Evolutionary conservation across 2,888 invertebrate species (phyloP), one percentile per base, ranked within the genome.

Genomic region (Leucoma salicis): DNA sequence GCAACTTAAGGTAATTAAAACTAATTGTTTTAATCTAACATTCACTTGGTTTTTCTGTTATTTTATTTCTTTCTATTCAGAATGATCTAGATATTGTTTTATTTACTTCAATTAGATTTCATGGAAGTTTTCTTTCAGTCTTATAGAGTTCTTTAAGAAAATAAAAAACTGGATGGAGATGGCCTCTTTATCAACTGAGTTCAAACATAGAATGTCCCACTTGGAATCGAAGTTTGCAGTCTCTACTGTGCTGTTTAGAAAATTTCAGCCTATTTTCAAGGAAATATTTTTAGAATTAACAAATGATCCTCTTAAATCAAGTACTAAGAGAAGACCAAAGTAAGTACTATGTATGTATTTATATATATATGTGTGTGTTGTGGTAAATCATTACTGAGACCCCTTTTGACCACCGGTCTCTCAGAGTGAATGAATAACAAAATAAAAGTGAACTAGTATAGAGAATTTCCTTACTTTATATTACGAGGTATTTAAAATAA

Each of bases 81-180:
- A n/a, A n/a, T n/a, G n/a, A n/a, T n/a, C n/a, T n/a, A n/a, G n/a
- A n/a, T n/a, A n/a, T n/a, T n/a, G n/a, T n/a, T n/a, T n/a, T n/a
- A n/a, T n/a, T n/a, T n/a, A n/a, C n/a, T n/a, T n/a, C n/a, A n/a
- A n/a, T n/a, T n/a, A n/a, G n/a, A n/a, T n/a, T n/a, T n/a, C n/a
- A n/a, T n/a, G n/a, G n/a, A n/a, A 2, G 3, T 27, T 14, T 29
- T 29, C 14, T 29, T 29, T 13, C 86, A 97, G 97, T 72, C 91
- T 99, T 48, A 95, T 96, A 48, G 96, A 98, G 68, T 99, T 99
- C 83, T 98, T 99, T 73, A 93, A 93, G 53, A 98, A 98, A 89
- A 97, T 98, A 69, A 95, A 96, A 74, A 95, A 95, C 70, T 99
- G 99, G 99, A 94, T 95, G 47, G 97, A 97, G 66, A 98, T 99